Percentiles rank a stretch among this genome's conserved stretches.
Evolutionary conservation across 2,797 vertebrate genomes (phyloP).

Genomic region (Microctenopoma stevenorrisi): DNA sequence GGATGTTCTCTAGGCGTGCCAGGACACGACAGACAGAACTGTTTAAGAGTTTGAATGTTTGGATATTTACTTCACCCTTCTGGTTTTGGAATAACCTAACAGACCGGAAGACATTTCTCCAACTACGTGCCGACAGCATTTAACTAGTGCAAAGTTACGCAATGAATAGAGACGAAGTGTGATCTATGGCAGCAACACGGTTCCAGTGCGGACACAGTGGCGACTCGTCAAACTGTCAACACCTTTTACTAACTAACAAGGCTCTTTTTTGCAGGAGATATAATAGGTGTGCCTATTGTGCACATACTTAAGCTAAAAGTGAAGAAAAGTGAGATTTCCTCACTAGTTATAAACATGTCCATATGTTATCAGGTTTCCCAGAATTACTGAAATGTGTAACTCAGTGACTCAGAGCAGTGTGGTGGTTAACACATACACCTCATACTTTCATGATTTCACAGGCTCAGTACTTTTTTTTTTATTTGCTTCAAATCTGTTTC

Average conservation of each 20-base stretch:
- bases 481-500: constrained; percentile 16
- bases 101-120: constrained; percentile 38
- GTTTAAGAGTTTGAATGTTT: constrained; percentile 26
- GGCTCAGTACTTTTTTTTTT: background rate
- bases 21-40: constrained; percentile 35
- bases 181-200: constrained; percentile 14
- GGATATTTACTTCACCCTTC: constrained; percentile 36
- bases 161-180: constrained; percentile 38
- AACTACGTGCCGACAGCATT: constrained; percentile 11
- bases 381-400: constrained; percentile 15
- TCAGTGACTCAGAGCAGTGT: constrained; percentile 1
- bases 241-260: constrained; percentile 38
- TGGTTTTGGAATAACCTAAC: constrained; percentile 44
- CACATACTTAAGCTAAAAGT: constrained; percentile 2
- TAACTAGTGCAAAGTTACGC: constrained; percentile 34
- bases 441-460: constrained; percentile 16
- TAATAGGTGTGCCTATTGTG: constrained; percentile 24
- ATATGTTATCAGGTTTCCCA: constrained; percentile 32
- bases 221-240: constrained; percentile 45
- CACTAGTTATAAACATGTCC: constrained; percentile 37
- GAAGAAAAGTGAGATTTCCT: background rate
- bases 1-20: constrained; percentile 31
- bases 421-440: background rate
- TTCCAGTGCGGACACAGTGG: constrained; percentile 25
- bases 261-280: constrained; percentile 35